Conservation (phyloP, 2,113 vertebrate genomes). For the Geococcyx californianus region DNA sequence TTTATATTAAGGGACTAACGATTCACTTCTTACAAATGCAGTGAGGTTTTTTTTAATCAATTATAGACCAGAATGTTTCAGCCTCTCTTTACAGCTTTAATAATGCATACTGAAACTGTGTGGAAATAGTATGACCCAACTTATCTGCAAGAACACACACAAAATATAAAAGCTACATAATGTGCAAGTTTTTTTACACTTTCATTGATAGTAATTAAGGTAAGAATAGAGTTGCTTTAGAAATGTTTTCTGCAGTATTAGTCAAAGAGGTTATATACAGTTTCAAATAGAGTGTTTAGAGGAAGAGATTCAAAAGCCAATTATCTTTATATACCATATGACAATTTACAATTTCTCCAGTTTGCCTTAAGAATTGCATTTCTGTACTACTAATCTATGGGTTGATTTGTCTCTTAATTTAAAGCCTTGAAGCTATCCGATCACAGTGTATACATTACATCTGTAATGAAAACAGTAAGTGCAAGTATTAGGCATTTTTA, state of each 20-base stretch:
- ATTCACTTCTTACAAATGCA: not conserved
- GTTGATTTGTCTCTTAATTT: not conserved
- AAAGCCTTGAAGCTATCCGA: not conserved
- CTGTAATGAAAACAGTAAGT: not conserved
- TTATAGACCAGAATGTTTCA: not conserved
- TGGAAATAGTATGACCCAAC: not conserved
- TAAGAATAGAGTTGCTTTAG: not conserved
- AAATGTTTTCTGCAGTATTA: not conserved
- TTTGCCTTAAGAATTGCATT: not conserved
- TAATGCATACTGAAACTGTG: not conserved
- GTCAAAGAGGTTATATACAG: not conserved
- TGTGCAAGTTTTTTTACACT: not conserved
- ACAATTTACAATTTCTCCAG: not conserved
- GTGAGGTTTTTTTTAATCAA: not conserved
- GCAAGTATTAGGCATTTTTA: not conserved
- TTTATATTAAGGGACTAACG: not conserved
- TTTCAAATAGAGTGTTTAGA: not conserved
- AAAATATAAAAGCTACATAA: not conserved
- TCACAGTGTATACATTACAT: not conserved
- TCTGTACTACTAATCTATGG: not conserved
- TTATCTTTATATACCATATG: not conserved
- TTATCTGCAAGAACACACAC: not conserved
- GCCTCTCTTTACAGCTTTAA: not conserved
- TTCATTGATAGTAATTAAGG: not conserved
- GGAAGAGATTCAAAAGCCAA: not conserved